Evolutionary conservation across 2,113 vertebrate genomes (phyloP).

Genomic region (Vireo altiloquus): DNA sequence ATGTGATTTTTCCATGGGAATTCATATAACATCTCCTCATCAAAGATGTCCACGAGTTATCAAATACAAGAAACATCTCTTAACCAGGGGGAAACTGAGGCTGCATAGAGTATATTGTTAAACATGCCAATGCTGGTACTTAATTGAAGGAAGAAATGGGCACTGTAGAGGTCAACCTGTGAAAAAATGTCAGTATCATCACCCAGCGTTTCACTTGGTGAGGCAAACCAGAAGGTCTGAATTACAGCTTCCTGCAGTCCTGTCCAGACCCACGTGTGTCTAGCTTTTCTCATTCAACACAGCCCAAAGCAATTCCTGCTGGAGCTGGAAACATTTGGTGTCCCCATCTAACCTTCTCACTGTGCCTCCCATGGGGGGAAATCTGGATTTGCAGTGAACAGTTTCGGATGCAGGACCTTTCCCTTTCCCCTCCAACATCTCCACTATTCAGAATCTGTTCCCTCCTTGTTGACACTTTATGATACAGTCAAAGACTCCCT

Average conservation of each 20-base stretch:
- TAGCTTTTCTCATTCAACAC: conserved; percentile 18
- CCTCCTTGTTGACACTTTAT: neutral
- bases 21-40: neutral
- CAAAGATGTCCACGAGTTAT: neutral
- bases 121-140: neutral
- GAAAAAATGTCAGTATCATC: neutral
- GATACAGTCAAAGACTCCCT: neutral
- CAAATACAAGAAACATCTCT: neutral
- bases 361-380: neutral
- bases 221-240: conserved; percentile 5
- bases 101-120: neutral
- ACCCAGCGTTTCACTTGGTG: neutral
- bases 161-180: neutral
- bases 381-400: neutral
- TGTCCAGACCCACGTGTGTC: neutral
- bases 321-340: neutral
- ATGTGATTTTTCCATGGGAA: neutral
- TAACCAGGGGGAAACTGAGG: neutral
- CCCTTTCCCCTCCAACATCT: neutral
- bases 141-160: neutral
- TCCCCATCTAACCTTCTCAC: conserved; percentile 8
- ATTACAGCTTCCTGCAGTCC: neutral
- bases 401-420: neutral
- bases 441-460: neutral
- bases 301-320: neutral